Percentiles rank a stretch among this genome's conserved stretches.
Conservation (phyloP, 1,140 invertebrate genomes). For the Leptinotarsa texana region DNA sequence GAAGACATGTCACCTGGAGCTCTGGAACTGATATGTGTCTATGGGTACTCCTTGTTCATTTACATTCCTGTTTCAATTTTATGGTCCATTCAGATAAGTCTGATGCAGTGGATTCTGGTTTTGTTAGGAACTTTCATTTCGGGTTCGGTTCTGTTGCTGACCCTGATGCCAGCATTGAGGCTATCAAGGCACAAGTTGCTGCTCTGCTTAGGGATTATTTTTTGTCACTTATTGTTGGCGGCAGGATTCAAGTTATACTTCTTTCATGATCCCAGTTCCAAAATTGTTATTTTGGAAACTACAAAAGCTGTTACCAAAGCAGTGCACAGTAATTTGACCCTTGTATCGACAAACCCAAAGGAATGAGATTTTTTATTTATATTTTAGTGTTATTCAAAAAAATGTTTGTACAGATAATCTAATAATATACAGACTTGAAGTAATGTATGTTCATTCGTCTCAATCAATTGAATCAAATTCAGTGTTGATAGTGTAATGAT, state of each 20-base stretch:
- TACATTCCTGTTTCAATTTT: slow-evolving; percentile 93
- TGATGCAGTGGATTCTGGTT: slow-evolving; percentile 87
- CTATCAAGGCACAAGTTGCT: slow-evolving; percentile 69
- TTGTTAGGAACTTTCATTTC: slow-evolving; percentile 78
- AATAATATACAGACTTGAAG: too few relatives aligned
- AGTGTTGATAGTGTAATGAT: too few relatives aligned
- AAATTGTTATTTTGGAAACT: background rate
- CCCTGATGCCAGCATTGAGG: slow-evolving; percentile 77
- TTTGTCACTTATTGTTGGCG: slow-evolving; percentile 79
- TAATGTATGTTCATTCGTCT: too few relatives aligned
- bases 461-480: too few relatives aligned
- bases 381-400: too few relatives aligned
- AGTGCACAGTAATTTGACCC: too few relatives aligned
- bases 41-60: slow-evolving; percentile 93
- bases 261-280: slow-evolving; percentile 59
- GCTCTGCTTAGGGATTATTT: slow-evolving; percentile 69
- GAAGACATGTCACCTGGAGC: slow-evolving; percentile 66
- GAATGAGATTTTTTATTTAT: too few relatives aligned
- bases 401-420: too few relatives aligned
- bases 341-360: too few relatives aligned
- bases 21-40: slow-evolving; percentile 86
- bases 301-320: too few relatives aligned
- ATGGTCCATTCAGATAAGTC: slow-evolving; percentile 84
- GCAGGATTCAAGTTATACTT: slow-evolving; percentile 83
- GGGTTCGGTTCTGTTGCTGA: slow-evolving; percentile 81